Base-by-base conservation (phyloP, 2,888 invertebrate genomes). In the Eremobia ochroleuca region DNA sequence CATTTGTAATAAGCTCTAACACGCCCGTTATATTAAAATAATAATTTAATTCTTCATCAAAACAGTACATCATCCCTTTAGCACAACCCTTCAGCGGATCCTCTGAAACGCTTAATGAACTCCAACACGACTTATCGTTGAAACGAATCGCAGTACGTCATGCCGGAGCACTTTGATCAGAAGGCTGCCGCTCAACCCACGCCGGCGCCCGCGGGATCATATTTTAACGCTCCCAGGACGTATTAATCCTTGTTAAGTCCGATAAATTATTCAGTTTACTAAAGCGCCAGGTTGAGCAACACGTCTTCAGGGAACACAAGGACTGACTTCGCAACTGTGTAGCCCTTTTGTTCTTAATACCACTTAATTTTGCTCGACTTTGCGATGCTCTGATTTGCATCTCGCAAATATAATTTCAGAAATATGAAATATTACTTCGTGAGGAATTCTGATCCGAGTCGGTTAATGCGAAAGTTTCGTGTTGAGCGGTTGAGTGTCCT, bases 221-320 rank as follows among this genome's bases (percentile, higher is more conserved):
- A 91, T 93, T 94, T 91, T 91, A 94, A 91, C 90, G 89, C 91
- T 92, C 91, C 89, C 91, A 88, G 87, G 92, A 92, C 91, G 90
- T 93, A 94, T 94, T 95, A 95, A 95, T 94, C 93, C 94, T 92
- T 91, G 93, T 94, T 94, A 94, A 94, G 93, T 91, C 92, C 90
- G 88, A 94, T 95, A 92, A 94, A 95, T 95, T 93, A 95, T 96
- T 95, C 94, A 95, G 91, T 89, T 90, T 88, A 89, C 89, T 72
- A 58, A 74, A 76, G 77, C 82, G 77, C 73, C 79, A 85, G 73
- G 82, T 81, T 83, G 76, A 81, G 79, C 79, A 71, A 85, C 87
- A 76, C 82, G 83, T 83, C 85, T 74, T 62, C 34, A 18, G 82
- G 79, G 87, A 81, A 76, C 77, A 84, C 85, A 72, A 75, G 31